Base-by-base conservation (phyloP, 2,797 vertebrate genomes). In the Microctenopoma lineatum region DNA sequence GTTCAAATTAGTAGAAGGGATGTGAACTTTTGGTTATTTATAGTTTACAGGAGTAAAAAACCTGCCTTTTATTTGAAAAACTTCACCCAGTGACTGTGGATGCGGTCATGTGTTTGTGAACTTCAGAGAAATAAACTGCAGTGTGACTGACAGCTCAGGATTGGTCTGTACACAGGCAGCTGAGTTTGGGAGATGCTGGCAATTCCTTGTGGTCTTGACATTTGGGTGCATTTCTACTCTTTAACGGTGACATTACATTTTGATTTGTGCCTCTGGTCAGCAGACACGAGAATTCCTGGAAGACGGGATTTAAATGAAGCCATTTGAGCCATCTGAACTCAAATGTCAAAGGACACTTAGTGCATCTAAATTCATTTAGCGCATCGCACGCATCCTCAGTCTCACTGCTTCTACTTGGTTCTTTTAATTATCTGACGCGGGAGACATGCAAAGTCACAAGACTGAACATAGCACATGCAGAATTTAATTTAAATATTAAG, bases 161-260 rank as follows among this genome's bases (percentile, higher is more conserved):
- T 75, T 70, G 84, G 78, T 80, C 67, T 34, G 75, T 34, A 66
- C 52, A 16, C 48, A 65, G 78, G 75, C 72, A 13, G 59, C 60
- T 6, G n/a, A 46, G 55, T 59, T 62, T 21, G 32, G 59, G 54
- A 75, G 42, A 47, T 53, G 60, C 59, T 14, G 26, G 18, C 2
- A 52, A 75, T 38, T 81, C 81, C 77, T 74, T 4, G 48, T 0
- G 29, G 73, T 44, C 54, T 70, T 4, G 42, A 16, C 59, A 72
- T 74, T 79, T 69, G 36, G 38, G 42, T 52, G 50, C 8, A 45
- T 58, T 65, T 81, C 44, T 41, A 62, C 14, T 80, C 68, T 65
- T 26, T 29, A 29, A 29, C 1, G 38, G 73, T 75, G 74, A 83
- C 83, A 85, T 74, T 83, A 56, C 48, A 71, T 77, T 81, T 64